Percentiles rank a stretch among this genome's conserved stretches.
These are phyloP conservation scores for Drosophila cracens DNA, from an alignment of 2,888 invertebrate species.

Conservation along the genomic window DNA sequence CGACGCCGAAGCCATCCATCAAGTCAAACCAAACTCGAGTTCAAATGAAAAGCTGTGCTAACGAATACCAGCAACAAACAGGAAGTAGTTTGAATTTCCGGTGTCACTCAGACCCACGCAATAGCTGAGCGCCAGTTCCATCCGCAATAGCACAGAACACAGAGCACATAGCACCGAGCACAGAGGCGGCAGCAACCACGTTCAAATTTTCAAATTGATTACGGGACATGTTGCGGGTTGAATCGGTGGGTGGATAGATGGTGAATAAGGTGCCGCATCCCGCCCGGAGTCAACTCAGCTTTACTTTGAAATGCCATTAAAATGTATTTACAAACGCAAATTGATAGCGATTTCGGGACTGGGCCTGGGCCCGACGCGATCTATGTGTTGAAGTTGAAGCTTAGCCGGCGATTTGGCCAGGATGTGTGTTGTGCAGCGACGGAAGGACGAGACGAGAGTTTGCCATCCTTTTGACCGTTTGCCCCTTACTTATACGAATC, in stretches of 20 bases:
- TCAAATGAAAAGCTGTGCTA: slow-evolving; percentile 71
- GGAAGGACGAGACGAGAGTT: not conserved
- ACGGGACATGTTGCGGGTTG: slow-evolving; percentile 45
- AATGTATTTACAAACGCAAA: slow-evolving; percentile 81
- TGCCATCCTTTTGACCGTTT: slow-evolving; percentile 23
- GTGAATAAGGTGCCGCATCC: slow-evolving; percentile 17
- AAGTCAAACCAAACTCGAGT: slow-evolving; percentile 62
- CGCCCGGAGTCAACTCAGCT: slow-evolving; percentile 55
- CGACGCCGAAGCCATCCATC: slow-evolving; percentile 73
- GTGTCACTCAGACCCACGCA: slow-evolving; percentile 64
- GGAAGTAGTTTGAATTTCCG: slow-evolving; percentile 82
- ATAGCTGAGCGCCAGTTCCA: slow-evolving; percentile 24
- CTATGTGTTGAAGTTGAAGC: slow-evolving; percentile 71
- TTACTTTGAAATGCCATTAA: slow-evolving; percentile 81
- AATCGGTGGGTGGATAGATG: not conserved
- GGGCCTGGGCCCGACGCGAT: slow-evolving; percentile 23
- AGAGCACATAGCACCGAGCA: slow-evolving; percentile 17
- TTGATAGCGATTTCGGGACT: slow-evolving; percentile 75
- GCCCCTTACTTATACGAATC: slow-evolving; percentile 10
- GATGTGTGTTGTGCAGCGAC: slow-evolving; percentile 22
- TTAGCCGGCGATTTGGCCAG: slow-evolving; percentile 65
- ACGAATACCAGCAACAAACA: slow-evolving; percentile 72
- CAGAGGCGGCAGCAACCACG: slow-evolving; percentile 37
- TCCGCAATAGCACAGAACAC: slow-evolving; percentile 6
- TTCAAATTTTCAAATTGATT: slow-evolving; percentile 76